phyloP scores from a whole-genome alignment of 2,797 vertebrate species.

The Coccyzus lansbergi region DNA sequence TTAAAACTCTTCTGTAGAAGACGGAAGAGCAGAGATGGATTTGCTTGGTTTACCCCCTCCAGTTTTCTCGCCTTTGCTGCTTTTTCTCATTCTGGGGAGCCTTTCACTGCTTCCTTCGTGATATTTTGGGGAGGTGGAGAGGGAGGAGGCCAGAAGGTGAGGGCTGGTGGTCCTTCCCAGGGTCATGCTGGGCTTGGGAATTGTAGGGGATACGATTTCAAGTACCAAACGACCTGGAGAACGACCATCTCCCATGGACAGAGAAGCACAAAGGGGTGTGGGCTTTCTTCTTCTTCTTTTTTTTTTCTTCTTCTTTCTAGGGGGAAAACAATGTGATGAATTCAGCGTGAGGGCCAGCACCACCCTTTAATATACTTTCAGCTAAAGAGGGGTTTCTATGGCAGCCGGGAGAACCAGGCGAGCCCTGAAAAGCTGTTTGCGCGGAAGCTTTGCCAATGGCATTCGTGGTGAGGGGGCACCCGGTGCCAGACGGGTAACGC shows the following conservation, averaged over 20 bases:
- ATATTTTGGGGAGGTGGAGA: not conserved
- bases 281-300: not conserved
- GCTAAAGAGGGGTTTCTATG: slow-evolving; percentile 67
- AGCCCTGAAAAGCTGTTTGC: slow-evolving; percentile 52
- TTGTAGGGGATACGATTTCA: rapidly evolving
- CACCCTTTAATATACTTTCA: slow-evolving; percentile 58
- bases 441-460: slow-evolving; percentile 46
- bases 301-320: not conserved
- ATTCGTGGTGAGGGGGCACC: slow-evolving; percentile 33
- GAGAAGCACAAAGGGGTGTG: slow-evolving; percentile 43
- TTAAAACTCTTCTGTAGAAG: no score
- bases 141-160: not conserved
- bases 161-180: not conserved
- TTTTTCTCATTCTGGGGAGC: not conserved
- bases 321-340: slow-evolving; percentile 61
- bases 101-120: not conserved
- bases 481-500: slow-evolving; percentile 41
- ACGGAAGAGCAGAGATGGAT: not conserved
- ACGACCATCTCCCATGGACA: not conserved
- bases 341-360: slow-evolving; percentile 29
- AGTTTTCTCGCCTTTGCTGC: not conserved
- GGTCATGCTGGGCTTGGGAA: not conserved
- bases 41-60: not conserved
- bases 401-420: slow-evolving; percentile 61
- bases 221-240: not conserved